phyloP scores from a whole-genome alignment of 2,113 vertebrate genomes.

The Microtus richardsoni region DNA sequence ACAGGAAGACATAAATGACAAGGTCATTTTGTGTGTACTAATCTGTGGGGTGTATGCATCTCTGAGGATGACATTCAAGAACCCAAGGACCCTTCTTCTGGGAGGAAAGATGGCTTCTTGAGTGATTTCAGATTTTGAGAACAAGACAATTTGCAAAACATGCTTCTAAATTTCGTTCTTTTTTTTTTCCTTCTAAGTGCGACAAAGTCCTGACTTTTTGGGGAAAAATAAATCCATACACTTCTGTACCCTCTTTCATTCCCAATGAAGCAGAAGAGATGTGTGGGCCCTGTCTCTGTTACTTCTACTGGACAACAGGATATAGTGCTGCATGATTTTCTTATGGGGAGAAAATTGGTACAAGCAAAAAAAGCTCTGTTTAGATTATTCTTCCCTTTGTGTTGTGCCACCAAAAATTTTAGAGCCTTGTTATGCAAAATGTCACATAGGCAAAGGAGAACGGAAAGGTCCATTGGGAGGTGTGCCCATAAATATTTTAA shows the following conservation, averaged over 20 bases:
- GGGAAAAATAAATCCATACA: not conserved
- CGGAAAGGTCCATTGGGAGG: not conserved
- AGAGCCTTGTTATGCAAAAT: not conserved
- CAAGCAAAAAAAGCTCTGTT: not conserved
- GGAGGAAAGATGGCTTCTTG: not conserved
- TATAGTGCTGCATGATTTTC: not conserved
- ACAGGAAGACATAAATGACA: not conserved
- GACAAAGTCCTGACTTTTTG: not conserved
- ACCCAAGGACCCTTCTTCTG: not conserved
- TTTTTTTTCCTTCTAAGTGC: not conserved
- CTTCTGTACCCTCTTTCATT: not conserved
- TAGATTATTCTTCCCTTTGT: not conserved
- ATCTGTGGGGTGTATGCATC: not conserved
- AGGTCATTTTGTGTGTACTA: too few species aligned
- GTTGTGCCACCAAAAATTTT: not conserved
- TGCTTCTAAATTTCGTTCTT: not conserved
- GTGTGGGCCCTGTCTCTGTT: not conserved
- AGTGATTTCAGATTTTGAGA: not conserved
- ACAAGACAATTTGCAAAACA: not conserved
- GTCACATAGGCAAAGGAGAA: not conserved
- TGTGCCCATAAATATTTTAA: slow-evolving; percentile 14
- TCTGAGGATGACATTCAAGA: not conserved
- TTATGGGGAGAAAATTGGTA: not conserved
- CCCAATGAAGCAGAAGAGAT: not conserved
- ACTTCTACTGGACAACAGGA: not conserved